Conservation (phyloP, 2,888 invertebrate genomes). For the Pharmacophagus antenor region DNA sequence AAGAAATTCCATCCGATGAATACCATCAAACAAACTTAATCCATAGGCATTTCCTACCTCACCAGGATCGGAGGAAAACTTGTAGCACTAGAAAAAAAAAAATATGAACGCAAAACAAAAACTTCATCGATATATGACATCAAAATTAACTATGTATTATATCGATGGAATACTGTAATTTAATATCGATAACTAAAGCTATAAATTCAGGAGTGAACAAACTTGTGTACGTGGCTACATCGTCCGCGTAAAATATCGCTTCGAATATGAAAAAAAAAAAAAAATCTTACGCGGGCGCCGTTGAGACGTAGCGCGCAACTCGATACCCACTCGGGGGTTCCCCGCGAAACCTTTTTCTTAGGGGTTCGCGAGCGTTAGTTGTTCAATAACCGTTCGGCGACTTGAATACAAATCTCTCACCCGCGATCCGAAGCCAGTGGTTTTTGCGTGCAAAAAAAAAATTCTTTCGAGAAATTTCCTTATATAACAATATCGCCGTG, state of each 20-base stretch:
- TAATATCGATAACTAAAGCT: neutral
- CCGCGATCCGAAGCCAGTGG: constrained; percentile 8
- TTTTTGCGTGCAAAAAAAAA: too few species aligned
- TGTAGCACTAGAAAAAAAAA: too few species aligned
- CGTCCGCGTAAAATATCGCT: constrained; percentile 7
- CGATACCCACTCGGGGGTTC: constrained; percentile 34
- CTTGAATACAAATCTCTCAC: constrained; percentile 36
- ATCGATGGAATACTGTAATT: neutral
- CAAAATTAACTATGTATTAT: too few species aligned
- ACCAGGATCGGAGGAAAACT: too few species aligned
- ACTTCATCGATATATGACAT: too few species aligned
- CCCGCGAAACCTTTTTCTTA: constrained; percentile 33
- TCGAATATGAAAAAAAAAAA: constrained; percentile 6
- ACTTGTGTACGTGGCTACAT: neutral
- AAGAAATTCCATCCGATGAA: too few species aligned
- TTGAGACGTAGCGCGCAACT: constrained; percentile 25
- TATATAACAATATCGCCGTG: neutral
- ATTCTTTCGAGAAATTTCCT: too few species aligned
- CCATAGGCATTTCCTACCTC: too few species aligned
- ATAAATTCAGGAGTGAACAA: neutral
- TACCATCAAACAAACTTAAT: too few species aligned
- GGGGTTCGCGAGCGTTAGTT: constrained; percentile 35
- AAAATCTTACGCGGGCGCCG: neutral
- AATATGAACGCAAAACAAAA: too few species aligned
- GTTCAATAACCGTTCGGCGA: constrained; percentile 36